Evolutionary conservation across 1,140 invertebrate species (phyloP).

Genomic region (Lamellibrachia luymesi): DNA sequence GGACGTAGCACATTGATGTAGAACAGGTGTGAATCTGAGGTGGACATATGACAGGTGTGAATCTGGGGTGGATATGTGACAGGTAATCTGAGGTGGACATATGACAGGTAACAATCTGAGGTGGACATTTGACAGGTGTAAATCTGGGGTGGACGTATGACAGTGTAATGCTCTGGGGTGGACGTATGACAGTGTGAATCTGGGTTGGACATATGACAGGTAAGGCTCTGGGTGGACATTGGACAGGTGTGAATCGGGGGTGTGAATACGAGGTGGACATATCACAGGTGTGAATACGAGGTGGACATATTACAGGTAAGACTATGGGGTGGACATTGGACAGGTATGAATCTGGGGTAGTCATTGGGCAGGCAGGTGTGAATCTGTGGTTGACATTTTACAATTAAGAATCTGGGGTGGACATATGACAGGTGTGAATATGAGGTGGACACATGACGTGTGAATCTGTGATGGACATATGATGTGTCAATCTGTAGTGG

Average conservation of each 20-base stretch:
- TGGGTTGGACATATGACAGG: not conserved
- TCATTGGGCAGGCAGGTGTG: too few relatives aligned
- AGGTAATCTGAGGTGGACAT: too few relatives aligned
- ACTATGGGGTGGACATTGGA: not conserved
- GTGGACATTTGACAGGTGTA: not conserved
- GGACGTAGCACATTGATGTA: not conserved
- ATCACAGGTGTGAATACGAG: too few relatives aligned
- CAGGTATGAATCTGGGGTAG: too few relatives aligned
- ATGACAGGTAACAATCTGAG: too few relatives aligned
- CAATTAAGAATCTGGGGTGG: too few relatives aligned
- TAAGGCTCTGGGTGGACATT: too few relatives aligned
- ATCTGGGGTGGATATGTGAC: not conserved
- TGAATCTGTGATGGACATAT: not conserved
- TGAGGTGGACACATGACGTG: not conserved
- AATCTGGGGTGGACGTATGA: not conserved
- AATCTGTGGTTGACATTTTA: too few relatives aligned
- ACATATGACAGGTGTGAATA: not conserved
- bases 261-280: not conserved
- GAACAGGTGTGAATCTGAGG: too few relatives aligned
- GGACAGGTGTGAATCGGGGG: not conserved
- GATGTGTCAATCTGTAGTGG: not conserved
- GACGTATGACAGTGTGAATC: not conserved
- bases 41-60: not conserved
- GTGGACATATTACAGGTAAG: not conserved
- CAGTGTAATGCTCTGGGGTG: not conserved